Percentiles rank a stretch among this genome's conserved stretches.
phyloP scores from a whole-genome alignment of 2,113 vertebrate genomes.

The Poecilia latipinna region DNA sequence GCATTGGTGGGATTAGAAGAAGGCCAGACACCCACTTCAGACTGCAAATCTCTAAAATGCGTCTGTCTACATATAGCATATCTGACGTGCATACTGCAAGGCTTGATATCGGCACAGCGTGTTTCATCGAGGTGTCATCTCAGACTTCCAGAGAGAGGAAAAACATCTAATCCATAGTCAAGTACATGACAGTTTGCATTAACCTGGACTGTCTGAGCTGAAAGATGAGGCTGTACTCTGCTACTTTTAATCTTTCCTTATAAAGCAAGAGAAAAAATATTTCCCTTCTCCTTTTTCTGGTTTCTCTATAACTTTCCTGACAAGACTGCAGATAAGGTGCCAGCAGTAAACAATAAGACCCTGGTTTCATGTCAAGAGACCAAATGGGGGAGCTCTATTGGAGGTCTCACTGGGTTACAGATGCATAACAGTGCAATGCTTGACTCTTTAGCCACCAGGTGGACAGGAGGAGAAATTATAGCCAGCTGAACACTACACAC shows the following conservation, averaged over 20 bases:
- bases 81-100: slow-evolving; percentile 8
- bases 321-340: slow-evolving; percentile 64
- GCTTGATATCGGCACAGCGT: slow-evolving; percentile 24
- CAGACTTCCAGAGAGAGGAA: slow-evolving; percentile 7
- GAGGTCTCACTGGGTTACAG: slow-evolving; percentile 43
- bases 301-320: slow-evolving; percentile 45
- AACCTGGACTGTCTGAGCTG: slow-evolving; percentile 22
- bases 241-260: slow-evolving; percentile 31
- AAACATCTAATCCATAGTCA: slow-evolving; percentile 43
- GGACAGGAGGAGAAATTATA: slow-evolving; percentile 63
- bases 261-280: slow-evolving; percentile 40
- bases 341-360: slow-evolving; percentile 48
- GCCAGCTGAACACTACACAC: slow-evolving; percentile 47
- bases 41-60: slow-evolving; percentile 22
- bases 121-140: slow-evolving; percentile 38
- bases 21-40: slow-evolving; percentile 13
- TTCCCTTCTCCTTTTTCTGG: slow-evolving; percentile 18
- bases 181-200: slow-evolving; percentile 54
- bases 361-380: slow-evolving; percentile 40
- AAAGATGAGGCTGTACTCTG: slow-evolving; percentile 16
- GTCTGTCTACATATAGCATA: slow-evolving; percentile 8
- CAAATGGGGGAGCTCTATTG: slow-evolving; percentile 30
- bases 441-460: slow-evolving; percentile 48
- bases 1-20: not conserved
- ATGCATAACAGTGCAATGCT: slow-evolving; percentile 63